Evolutionary conservation across 2,113 vertebrate species (phyloP).

Genomic region (Sphaerodactylus townsendi): DNA sequence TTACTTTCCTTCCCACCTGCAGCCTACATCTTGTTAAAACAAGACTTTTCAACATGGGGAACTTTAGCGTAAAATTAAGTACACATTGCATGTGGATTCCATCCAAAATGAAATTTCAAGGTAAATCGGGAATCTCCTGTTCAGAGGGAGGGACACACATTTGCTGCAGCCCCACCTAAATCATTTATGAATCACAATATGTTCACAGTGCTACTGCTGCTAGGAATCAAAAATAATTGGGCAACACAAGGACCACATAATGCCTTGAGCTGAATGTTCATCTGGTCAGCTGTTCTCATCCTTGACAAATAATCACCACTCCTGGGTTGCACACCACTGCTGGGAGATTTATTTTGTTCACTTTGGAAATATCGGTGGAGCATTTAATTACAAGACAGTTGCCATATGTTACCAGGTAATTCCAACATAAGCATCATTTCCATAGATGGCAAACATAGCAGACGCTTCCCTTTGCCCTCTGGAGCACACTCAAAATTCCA

Average conservation of each 20-base stretch:
- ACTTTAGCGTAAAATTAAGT: too few relatives aligned
- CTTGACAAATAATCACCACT: constrained; percentile 1
- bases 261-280: background rate
- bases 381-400: constrained; percentile 31
- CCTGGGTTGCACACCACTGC: background rate
- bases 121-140: too few relatives aligned
- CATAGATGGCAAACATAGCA: constrained; percentile 4
- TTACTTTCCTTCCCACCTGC: too few relatives aligned
- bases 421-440: constrained; percentile 29
- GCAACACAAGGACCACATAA: background rate
- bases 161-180: background rate
- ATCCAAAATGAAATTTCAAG: background rate
- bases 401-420: constrained; percentile 32
- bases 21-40: too few relatives aligned
- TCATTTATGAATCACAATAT: background rate
- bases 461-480: background rate
- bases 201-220: background rate
- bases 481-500: background rate
- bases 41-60: too few relatives aligned
- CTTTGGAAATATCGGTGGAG: constrained; percentile 6
- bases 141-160: too few relatives aligned
- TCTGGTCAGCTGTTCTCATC: background rate
- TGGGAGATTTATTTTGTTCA: constrained; percentile 13
- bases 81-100: too few relatives aligned
- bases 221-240: background rate